A percentile compares a stretch with the other conserved stretches of the same genome.
phyloP scores from a whole-genome alignment of 2,797 vertebrate species.

The Tangara arthus region DNA sequence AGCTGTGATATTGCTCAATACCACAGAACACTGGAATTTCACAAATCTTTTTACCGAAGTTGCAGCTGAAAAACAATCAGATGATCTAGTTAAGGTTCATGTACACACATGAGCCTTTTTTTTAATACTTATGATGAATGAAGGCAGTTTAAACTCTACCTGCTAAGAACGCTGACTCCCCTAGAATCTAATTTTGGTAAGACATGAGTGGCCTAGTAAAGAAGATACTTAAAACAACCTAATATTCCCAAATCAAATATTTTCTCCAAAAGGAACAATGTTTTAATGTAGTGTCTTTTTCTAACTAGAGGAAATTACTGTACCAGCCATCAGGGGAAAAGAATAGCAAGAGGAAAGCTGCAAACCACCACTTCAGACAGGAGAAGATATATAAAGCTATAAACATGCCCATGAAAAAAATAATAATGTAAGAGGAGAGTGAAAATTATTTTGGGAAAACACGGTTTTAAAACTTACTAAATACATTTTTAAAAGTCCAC shows the following conservation, averaged over 20 bases:
- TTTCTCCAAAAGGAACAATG: not conserved
- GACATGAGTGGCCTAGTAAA: not conserved
- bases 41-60: not conserved
- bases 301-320: not conserved
- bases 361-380: not conserved
- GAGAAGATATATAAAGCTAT: not conserved
- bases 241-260: not conserved
- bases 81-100: not conserved
- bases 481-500: not conserved
- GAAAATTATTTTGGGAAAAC: not conserved
- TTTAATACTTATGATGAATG: not conserved
- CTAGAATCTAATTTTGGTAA: not conserved
- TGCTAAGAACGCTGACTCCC: not conserved
- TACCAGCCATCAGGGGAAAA: not conserved
- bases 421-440: not conserved
- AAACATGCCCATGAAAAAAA: not conserved
- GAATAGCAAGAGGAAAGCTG: not conserved
- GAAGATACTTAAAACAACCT: not conserved
- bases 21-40: not conserved
- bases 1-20: not conserved
- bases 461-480: not conserved
- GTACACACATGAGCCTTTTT: not conserved
- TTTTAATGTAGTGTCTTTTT: not conserved
- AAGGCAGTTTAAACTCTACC: not conserved
- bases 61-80: not conserved